phyloP scores from a whole-genome alignment of 1,140 invertebrate species.

The Achroia grisella region DNA sequence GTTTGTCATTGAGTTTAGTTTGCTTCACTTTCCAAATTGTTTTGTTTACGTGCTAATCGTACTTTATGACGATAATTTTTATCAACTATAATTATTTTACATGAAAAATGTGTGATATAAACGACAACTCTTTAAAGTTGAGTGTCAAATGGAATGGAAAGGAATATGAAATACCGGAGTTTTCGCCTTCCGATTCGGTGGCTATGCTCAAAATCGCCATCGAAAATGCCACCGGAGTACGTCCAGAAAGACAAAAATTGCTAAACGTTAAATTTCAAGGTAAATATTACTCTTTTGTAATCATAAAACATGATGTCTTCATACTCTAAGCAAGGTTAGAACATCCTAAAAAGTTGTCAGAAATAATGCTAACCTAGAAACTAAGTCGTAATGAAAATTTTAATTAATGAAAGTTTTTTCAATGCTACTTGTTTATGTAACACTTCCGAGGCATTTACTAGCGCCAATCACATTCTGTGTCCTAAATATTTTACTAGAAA shows the following conservation, averaged over 20 bases:
- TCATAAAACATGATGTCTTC: too few relatives aligned
- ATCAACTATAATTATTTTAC: slow-evolving; percentile 23
- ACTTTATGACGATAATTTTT: slow-evolving; percentile 3
- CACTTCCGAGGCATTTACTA: too few relatives aligned
- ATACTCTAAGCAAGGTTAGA: too few relatives aligned
- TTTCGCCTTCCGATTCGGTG: slow-evolving; percentile 83
- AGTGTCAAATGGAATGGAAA: slow-evolving; percentile 94
- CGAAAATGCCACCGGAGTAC: slow-evolving; percentile 85
- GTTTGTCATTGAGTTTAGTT: too few relatives aligned
- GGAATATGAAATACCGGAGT: slow-evolving; percentile 83
- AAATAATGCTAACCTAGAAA: too few relatives aligned
- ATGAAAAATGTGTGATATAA: slow-evolving; percentile 64
- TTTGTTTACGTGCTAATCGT: slow-evolving; percentile 51
- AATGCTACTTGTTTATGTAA: too few relatives aligned
- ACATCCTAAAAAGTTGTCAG: too few relatives aligned
- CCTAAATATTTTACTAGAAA: too few relatives aligned
- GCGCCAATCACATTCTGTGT: too few relatives aligned
- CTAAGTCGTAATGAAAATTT: too few relatives aligned
- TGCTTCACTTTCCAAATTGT: slow-evolving; percentile 17
- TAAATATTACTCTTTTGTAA: slow-evolving; percentile 22
- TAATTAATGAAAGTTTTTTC: too few relatives aligned
- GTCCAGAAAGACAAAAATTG: slow-evolving; percentile 93
- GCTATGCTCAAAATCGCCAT: slow-evolving; percentile 86
- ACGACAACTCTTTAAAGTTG: slow-evolving; percentile 69
- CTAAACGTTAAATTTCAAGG: slow-evolving; percentile 95